Evolutionary conservation across 2,888 invertebrate species (phyloP).

Genomic region (Empis stercorea): DNA sequence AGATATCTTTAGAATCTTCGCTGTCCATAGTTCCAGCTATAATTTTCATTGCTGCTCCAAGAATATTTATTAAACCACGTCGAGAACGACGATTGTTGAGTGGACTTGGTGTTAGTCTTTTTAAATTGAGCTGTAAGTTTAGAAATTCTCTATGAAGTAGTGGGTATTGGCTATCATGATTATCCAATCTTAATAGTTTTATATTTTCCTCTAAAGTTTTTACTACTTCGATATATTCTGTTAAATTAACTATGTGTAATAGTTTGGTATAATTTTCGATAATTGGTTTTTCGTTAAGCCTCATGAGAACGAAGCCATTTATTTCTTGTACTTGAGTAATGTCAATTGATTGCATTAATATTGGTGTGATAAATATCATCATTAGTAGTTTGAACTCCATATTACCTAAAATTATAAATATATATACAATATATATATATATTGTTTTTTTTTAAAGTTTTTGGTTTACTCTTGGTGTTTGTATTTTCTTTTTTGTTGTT

Average conservation of each 20-base stretch:
- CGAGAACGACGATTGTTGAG: neutral
- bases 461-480: neutral
- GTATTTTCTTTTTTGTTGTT: neutral
- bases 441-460: too few species aligned
- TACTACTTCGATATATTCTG: neutral
- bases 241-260: neutral
- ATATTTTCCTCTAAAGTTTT: neutral
- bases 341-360: neutral
- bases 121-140: neutral
- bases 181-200: neutral
- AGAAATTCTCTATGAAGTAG: neutral
- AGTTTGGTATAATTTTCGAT: neutral
- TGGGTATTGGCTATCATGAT: neutral
- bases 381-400: neutral
- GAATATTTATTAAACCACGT: neutral
- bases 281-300: neutral
- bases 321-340: neutral
- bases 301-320: neutral
- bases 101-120: neutral
- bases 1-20: neutral
- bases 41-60: neutral
- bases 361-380: neutral
- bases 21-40: conserved; percentile 1
- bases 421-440: too few species aligned
- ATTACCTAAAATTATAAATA: neutral